Conservation (phyloP, 2,888 invertebrate genomes). For the Tridacna crocea region DNA sequence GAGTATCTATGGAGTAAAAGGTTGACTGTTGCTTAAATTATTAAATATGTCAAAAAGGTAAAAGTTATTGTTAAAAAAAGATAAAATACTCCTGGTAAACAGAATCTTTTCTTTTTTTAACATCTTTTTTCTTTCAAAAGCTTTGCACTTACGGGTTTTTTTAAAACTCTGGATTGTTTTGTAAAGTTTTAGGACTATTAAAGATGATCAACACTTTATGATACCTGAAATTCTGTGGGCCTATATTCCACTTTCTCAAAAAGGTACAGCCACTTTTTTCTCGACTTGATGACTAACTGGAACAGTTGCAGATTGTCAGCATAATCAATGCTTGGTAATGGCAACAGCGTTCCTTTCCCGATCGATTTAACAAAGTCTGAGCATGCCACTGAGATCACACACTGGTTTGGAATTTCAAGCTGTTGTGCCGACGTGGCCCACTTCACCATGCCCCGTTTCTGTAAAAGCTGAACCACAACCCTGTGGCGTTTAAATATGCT, state of each 20-base stretch:
- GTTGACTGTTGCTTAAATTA: no score
- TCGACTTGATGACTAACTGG: constrained; percentile 61
- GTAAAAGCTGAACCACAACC: not conserved
- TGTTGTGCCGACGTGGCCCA: not conserved
- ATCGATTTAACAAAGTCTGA: constrained; percentile 66
- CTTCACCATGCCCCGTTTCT: not conserved
- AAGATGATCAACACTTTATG: no score
- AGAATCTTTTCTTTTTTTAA: no score
- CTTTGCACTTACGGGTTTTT: no score
- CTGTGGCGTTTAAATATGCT: not conserved
- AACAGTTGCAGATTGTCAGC: constrained; percentile 64
- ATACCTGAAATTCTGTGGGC: constrained; percentile 59
- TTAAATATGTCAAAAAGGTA: no score
- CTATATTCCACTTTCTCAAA: constrained; percentile 41
- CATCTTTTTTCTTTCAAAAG: no score
- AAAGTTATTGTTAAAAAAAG: no score
- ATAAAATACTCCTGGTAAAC: no score
- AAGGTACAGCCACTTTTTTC: constrained; percentile 46
- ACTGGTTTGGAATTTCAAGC: not conserved
- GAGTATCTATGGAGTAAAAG: no score
- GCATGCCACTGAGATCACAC: constrained; percentile 69
- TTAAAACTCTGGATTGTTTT: no score
- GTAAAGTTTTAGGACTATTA: no score
- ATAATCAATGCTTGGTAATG: constrained; percentile 65
- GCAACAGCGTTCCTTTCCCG: constrained; percentile 63